Base-by-base conservation (phyloP, 2,113 vertebrate genomes). In the Promerops cafer region DNA sequence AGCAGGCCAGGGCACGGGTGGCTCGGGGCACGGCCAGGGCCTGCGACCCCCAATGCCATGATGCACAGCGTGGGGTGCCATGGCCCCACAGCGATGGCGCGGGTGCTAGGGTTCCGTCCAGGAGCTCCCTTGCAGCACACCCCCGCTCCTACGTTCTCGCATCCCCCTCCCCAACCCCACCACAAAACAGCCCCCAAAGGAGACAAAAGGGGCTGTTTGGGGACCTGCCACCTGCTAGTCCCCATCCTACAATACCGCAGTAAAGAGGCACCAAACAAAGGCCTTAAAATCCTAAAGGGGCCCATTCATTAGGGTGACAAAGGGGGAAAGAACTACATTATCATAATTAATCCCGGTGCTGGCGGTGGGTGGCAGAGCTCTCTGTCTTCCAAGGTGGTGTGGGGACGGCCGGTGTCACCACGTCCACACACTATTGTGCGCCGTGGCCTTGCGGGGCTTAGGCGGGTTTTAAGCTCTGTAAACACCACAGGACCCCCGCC, bases 261-360 rank as follows among this genome's bases (percentile, higher is more conserved):
- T 98, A 98, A 98, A 98, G 99, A 98, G 97, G 97, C 68, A 97
- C 97, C 98, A 98, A 98, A 99, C 98, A 99, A 99, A 98, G 98
- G 98, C 98, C 97, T 98, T 98, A 98, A 99, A 98, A 98, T 98
- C 98, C 98, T 98, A 98, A 98, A 98, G 98, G 98, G 98, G 98
- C 97, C 98, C 98, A 99, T 99, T 99, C 99, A 99, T 99, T 98
- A 98, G 94, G 94, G 97, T 98, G 98, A 99, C 99, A 99, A 99
- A 99, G 97, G 98, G 97, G 96, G 96, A 98, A 98, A 99, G 98
- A 99, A 99, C 99, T 98, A 98, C 98, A 99, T 99, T 99, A 99
- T 99, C 98, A 99, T 99, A 99, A 99, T 99, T 98, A 99, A 98
- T 99, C 98, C 98, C 66, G 86, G 91, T 96, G 92, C 98, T 98